phyloP scores from a whole-genome alignment of 2,113 vertebrate species.

The Plotosus lineatus region DNA sequence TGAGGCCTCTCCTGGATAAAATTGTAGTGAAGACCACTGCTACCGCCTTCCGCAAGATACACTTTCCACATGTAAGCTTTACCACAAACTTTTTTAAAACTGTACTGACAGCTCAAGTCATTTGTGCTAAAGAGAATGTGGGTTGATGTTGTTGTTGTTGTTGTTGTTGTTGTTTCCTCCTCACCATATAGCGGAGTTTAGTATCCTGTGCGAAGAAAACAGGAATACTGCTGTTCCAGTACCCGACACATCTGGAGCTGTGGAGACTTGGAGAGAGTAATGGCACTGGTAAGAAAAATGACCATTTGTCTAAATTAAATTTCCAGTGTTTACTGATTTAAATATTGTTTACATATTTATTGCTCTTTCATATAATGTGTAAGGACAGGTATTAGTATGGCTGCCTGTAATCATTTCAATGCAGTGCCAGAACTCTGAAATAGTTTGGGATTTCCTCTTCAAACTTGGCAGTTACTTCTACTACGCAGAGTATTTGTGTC shows the following conservation, averaged over 20 bases:
- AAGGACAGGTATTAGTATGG: too few relatives aligned
- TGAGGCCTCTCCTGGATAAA: constrained; percentile 89
- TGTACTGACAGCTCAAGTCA: background rate
- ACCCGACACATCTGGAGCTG: constrained; percentile 86
- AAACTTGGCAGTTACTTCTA: too few relatives aligned
- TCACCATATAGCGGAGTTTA: constrained; percentile 74
- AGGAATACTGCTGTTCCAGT: constrained; percentile 91
- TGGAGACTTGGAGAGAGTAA: constrained; percentile 88
- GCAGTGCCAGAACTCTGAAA: too few relatives aligned
- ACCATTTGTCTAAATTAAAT: background rate
- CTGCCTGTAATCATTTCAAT: too few relatives aligned
- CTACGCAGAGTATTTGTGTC: too few relatives aligned
- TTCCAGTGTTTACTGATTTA: background rate
- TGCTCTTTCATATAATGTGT: too few relatives aligned
- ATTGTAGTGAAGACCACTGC: constrained; percentile 80
- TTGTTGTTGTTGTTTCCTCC: background rate
- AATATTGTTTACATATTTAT: too few relatives aligned
- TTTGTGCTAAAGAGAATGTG: background rate
- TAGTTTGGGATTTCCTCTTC: too few relatives aligned
- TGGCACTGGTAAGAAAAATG: constrained; percentile 71
- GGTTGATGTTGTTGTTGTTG: background rate
- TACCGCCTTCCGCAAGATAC: constrained; percentile 77
- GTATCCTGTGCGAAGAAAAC: constrained; percentile 86
- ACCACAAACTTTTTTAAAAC: background rate
- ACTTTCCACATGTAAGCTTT: constrained; percentile 87